Base-by-base conservation (phyloP, 2,888 invertebrate species). In the Tridacna gigas region DNA sequence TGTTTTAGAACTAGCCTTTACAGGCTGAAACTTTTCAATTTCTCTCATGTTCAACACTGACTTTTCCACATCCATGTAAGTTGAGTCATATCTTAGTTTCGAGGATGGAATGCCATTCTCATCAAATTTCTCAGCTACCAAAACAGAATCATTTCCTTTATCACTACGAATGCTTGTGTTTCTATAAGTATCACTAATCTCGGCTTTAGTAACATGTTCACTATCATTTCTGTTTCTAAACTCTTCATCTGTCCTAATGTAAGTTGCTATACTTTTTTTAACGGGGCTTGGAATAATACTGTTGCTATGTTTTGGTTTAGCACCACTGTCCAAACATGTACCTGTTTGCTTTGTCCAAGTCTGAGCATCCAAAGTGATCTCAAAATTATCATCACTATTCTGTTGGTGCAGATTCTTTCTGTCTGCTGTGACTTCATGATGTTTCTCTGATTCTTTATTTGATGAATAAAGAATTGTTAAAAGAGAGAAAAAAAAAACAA, bases 151-250 rank as follows among this genome's bases (percentile, higher is more conserved):
- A 37, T 37, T 37, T 37, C 37, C 37, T 37, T 37, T 37, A 45
- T 67, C 67, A n/a, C 28, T 45, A n/a, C 45, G 67, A n/a, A 45
- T 67, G 45, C 45, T 67, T n/a, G 67, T 67, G 20, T 67, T 67
- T 45, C 67, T 67, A 9, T 11, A 25, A 11, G 67, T 67, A 13
- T 67, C 37, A 20, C 67, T 11, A 37, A 37, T 37, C 37, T 37
- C 37, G 11, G 37, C 67, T 2, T 18, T 48, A 37, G 12, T 22
- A 65, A 18, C 26, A 47, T 12, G 9, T 25, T 63, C 18, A 48
- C 4, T 45, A 25, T 65, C 65, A 37, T 60, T 26, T 22, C 25
- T 60, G 26, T 74, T 4, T 26, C 28, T 48, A 37, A 11, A 20
- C 3, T 56, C 56, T 56, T 56, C 56, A 20, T 66, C 66, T 4